Base-by-base conservation (phyloP, 2,113 vertebrate genomes). In the Phrynocephalus versicolor region DNA sequence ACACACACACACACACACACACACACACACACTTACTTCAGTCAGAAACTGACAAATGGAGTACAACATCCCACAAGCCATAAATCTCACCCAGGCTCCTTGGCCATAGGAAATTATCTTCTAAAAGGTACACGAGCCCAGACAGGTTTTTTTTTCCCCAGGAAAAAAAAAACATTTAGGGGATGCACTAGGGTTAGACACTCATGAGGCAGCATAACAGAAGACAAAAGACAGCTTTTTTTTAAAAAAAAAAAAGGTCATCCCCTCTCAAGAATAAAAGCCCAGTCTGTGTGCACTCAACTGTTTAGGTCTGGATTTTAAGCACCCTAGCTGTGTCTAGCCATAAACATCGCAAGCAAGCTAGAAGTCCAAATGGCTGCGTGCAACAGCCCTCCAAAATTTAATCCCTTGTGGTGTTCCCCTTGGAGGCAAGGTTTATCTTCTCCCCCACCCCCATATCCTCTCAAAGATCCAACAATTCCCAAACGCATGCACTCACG, bases 81-180 rank as follows among this genome's bases (percentile, higher is more conserved):
- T 83, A 71, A 70, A 88, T 84, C 87, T 87, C 13, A 41, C 67
- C 81, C 21, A 39, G 83, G 89, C 23, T 5, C n/a, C 55, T 58
- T 55, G 58, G 82, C 74, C 51, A 86, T 90, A 33, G 86, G 37
- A 57, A 85, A 86, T 76, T 76, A 57, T 74, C 87, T 93, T 91
- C 81, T 79, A 86, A 82, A 69, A 57, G n/a, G 16, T 9, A 55
- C 18, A 73, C 6, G 0, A 84, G 86, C 33, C 80, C 60, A 39
- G 1, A 69, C 83, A 82, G 81, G 81, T 83, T 84, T 79, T 19
- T 0, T 88, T 45, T 83, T 82, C 18, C 5, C 7, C 18, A 83
- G 89, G 89, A 72, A 73, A 84, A 62, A 41, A 60, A 69, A 73
- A 51, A 65, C 67, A 27, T 1, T 73, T 79, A 79, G 65, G 35